Conservation (phyloP, 2,888 invertebrate genomes). For the Corythucha ciliata region DNA sequence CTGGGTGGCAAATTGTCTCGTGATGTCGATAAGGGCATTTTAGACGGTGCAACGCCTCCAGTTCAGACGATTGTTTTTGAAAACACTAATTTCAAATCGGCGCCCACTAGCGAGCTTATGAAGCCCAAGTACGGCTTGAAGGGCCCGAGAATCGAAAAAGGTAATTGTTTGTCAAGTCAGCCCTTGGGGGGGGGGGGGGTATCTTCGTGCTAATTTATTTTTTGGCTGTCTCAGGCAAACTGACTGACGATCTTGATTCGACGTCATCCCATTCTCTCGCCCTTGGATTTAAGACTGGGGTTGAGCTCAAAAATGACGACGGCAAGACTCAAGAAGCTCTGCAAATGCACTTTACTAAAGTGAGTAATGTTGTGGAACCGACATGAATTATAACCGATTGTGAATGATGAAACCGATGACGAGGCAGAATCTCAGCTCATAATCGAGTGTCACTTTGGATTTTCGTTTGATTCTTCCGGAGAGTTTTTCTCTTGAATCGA, state of each 20-base stretch:
- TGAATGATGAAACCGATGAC: slow-evolving; percentile 26
- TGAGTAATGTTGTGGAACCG: no score
- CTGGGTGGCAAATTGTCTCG: no score
- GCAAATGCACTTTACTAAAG: slow-evolving; percentile 53
- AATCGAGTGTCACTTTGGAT: no score
- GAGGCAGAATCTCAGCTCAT: slow-evolving; percentile 21
- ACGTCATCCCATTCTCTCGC: slow-evolving; percentile 24
- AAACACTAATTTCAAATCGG: slow-evolving; percentile 79
- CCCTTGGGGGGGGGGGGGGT: background rate
- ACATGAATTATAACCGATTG: no score
- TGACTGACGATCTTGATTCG: slow-evolving; percentile 32
- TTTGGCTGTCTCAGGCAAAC: slow-evolving; percentile 18
- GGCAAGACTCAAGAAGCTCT: slow-evolving; percentile 31
- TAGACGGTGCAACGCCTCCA: slow-evolving; percentile 68
- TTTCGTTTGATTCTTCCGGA: background rate
- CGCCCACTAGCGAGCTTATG: slow-evolving; percentile 48
- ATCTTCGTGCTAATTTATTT: background rate
- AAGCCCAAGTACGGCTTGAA: slow-evolving; percentile 53
- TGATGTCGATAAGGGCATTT: slow-evolving; percentile 49
- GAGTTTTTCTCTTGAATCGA: background rate
- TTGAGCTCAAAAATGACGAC: slow-evolving; percentile 29
- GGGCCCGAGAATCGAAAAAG: slow-evolving; percentile 35
- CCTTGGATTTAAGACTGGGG: slow-evolving; percentile 30
- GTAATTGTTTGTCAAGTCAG: slow-evolving; percentile 31
- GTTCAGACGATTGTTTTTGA: slow-evolving; percentile 85